Evolutionary conservation across 2,888 invertebrate species (phyloP), one percentile per base, ranked within the genome.

Genomic region (Apeira syringaria): DNA sequence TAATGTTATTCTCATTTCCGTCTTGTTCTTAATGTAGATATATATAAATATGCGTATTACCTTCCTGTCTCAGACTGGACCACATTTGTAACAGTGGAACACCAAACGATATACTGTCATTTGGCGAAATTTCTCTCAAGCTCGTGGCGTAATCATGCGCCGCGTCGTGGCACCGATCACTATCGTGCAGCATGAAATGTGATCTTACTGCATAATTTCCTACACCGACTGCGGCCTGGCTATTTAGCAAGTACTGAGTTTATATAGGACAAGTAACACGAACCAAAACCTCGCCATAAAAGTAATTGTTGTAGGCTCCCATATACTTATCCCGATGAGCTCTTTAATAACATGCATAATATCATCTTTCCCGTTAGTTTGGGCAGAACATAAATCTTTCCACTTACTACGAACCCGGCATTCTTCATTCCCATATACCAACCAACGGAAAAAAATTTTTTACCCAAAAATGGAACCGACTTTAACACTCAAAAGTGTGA

Each of bases 171-270:
- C 22, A 26, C 29, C 42, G 53, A 50, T 55, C 32, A 27, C 32
- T 46, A 55, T 53, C 46, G 17, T 28, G 6, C 25, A 13, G 37
- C 37, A 29, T 53, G 48, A 49, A 49, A 47, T 51, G 49, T 53
- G 45, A 43, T 34, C 40, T 30, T 35, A 26, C 46, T 27, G 30
- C 30, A 41, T 32, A 26, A 37, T 28, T 13, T 11, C 10, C 20
- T 11, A 15, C 13, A 13, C 10, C 10, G 17, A 29, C 9, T 5
- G 11, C 7, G 5, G 11, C 28, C 2, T 3, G 26, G 1, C 2
- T 3, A 15, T 28, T 13, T 2, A 37, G 15, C 13, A 5, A 24
- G 30, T 1, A 15, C 34, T 47, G 13, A 15, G 29, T 15, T 10
- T 33, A 2, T 2, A 5, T 12, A 5, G 7, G n/a, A n/a, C 12